Evolutionary conservation across 1,140 invertebrate genomes (phyloP).

Genomic region (Papilio aristodemus): DNA sequence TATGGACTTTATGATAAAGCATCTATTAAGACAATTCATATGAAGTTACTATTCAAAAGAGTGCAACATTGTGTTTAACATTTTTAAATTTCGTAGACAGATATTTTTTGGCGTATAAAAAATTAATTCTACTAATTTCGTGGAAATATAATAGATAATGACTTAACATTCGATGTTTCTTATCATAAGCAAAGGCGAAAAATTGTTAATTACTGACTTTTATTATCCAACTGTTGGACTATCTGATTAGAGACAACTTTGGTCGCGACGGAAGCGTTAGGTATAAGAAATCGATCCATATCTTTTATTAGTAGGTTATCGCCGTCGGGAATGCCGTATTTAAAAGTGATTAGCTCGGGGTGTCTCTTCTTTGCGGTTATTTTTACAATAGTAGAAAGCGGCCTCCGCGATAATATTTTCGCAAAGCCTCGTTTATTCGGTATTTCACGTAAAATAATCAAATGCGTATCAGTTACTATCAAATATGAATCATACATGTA

Average conservation of each 20-base stretch:
- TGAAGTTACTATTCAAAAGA: no score
- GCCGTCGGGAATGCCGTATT: constrained; percentile 90
- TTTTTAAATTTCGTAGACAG: no score
- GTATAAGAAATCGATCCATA: constrained; percentile 95
- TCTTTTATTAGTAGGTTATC: constrained; percentile 88
- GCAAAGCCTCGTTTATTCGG: constrained; percentile 87
- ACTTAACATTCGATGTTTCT: constrained; percentile 9
- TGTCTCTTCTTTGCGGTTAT: constrained; percentile 97
- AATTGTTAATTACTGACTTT: constrained; percentile 46
- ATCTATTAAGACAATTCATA: not conserved
- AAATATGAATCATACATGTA: constrained; percentile 92
- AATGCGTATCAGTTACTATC: constrained; percentile 92
- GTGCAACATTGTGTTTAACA: no score
- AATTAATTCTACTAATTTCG: not conserved
- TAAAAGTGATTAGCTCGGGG: constrained; percentile 97
- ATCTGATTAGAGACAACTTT: constrained; percentile 85
- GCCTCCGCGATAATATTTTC: constrained; percentile 91
- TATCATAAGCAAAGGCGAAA: not conserved
- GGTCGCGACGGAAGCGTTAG: constrained; percentile 94
- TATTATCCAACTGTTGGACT: constrained; percentile 74
- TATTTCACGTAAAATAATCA: constrained; percentile 93
- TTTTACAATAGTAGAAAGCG: constrained; percentile 94
- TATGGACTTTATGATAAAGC: not conserved
- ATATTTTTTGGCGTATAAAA: not conserved
- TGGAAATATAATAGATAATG: constrained; percentile 9